These are phyloP conservation scores for Vombatus ursinus DNA, from an alignment of 2,113 vertebrate species.

Conservation along the genomic window DNA sequence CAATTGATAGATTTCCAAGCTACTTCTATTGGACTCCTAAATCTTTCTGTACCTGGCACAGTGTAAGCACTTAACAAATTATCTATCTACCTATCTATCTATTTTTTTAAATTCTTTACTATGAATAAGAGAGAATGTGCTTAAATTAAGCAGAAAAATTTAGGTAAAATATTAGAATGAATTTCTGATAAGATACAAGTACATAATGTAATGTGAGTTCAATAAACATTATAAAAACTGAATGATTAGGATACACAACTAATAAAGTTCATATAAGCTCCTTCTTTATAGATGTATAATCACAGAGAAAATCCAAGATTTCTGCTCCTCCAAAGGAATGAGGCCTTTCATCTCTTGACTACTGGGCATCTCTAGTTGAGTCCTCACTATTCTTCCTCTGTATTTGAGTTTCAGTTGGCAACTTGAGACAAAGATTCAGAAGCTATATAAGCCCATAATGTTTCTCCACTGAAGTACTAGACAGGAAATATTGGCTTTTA, in stretches of 20 bases:
- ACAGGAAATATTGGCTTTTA: not conserved
- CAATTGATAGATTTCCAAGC: too few relatives aligned
- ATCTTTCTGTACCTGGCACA: too few relatives aligned
- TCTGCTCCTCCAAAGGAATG: not conserved
- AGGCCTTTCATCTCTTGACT: not conserved
- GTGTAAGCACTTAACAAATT: too few relatives aligned
- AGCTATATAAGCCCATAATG: not conserved
- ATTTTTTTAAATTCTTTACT: too few relatives aligned
- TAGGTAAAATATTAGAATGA: conserved; percentile 15
- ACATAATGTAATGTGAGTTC: not conserved
- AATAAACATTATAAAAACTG: not conserved
- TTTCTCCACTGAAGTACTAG: conserved; percentile 3
- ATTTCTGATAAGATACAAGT: conserved; percentile 15
- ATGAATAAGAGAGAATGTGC: too few relatives aligned
- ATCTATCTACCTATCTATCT: too few relatives aligned
- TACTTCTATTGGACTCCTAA: too few relatives aligned
- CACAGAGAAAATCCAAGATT: not conserved
- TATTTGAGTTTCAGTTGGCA: not conserved
- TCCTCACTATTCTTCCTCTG: not conserved
- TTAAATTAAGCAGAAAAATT: conserved; percentile 23
- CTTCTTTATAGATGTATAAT: conserved; percentile 18
- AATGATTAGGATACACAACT: not conserved
- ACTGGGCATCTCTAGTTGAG: not conserved
- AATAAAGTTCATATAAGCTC: not conserved
- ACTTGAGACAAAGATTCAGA: not conserved